Evolutionary conservation across 2,888 invertebrate genomes (phyloP).

Genomic region (Drosophila paracracens): DNA sequence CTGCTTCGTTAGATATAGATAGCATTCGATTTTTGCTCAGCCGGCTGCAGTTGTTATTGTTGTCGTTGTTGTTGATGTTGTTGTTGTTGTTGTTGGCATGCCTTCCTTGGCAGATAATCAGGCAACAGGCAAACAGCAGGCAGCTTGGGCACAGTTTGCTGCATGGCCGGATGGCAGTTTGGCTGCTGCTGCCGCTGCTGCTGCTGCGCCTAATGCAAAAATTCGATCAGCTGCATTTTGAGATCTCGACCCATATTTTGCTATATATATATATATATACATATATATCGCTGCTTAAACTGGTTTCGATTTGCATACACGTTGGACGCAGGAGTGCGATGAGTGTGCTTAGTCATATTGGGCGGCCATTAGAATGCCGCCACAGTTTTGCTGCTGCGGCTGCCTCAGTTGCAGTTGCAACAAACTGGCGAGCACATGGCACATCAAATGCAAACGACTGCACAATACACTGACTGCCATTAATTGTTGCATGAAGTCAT

Average conservation of each 20-base stretch:
- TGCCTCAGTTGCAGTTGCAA: constrained; percentile 55
- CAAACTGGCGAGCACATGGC: constrained; percentile 29
- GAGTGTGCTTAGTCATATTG: constrained; percentile 83
- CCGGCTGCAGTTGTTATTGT: constrained; percentile 53
- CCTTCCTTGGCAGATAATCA: constrained; percentile 81
- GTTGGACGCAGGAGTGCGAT: constrained; percentile 81
- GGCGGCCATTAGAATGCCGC: constrained; percentile 84
- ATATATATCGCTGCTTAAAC: constrained; percentile 64
- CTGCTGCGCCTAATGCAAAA: constrained; percentile 82
- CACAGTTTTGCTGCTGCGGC: constrained; percentile 27
- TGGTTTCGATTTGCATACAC: constrained; percentile 83
- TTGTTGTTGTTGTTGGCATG: constrained; percentile 60
- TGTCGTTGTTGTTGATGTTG: constrained; percentile 31
- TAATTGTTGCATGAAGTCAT: background rate
- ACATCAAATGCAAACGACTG: background rate
- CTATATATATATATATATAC: constrained; percentile 46
- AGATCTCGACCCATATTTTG: constrained; percentile 84
- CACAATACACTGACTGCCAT: background rate
- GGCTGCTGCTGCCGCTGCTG: constrained; percentile 42
- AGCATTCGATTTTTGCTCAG: constrained; percentile 76
- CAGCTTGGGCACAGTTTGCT: constrained; percentile 62
- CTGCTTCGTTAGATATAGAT: constrained; percentile 79
- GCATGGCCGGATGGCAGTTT: constrained; percentile 71
- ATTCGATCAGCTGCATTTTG: constrained; percentile 83
- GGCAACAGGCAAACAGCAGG: constrained; percentile 53